phyloP scores from a whole-genome alignment of 2,113 vertebrate species.

The Lagopus leucura region DNA sequence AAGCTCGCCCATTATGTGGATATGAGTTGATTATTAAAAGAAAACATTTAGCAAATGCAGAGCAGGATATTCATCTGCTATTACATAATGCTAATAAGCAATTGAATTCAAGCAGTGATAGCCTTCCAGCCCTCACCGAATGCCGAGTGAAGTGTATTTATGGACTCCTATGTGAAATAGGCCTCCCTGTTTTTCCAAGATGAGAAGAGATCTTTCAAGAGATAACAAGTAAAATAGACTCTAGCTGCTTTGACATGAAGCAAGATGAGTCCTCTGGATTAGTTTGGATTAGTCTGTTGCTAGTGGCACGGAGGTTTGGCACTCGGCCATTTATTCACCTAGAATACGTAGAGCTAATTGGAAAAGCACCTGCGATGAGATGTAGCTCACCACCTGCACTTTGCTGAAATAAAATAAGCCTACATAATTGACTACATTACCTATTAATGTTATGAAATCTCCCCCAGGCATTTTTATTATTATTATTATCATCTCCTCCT shows the following conservation, averaged over 20 bases:
- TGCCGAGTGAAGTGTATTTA: constrained; percentile 15
- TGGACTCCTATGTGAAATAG: background rate
- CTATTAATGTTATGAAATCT: constrained; percentile 69
- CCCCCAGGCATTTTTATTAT: constrained; percentile 48
- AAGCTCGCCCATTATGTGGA: constrained; percentile 45
- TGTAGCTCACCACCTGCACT: constrained; percentile 71
- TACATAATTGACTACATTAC: constrained; percentile 67
- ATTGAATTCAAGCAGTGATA: background rate
- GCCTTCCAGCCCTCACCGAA: background rate
- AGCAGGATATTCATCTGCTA: constrained; percentile 49
- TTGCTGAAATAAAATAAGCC: constrained; percentile 68
- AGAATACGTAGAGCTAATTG: constrained; percentile 69
- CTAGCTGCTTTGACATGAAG: constrained; percentile 54
- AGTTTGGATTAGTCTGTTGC: constrained; percentile 68
- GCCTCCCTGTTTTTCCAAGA: constrained; percentile 47
- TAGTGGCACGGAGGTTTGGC: constrained; percentile 55
- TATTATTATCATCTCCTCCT: background rate
- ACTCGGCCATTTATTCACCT: constrained; percentile 58
- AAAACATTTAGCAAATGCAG: constrained; percentile 73
- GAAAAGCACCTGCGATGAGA: constrained; percentile 68
- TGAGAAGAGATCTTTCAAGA: constrained; percentile 50
- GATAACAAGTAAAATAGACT: constrained; percentile 49
- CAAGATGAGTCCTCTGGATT: constrained; percentile 50
- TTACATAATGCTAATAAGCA: constrained; percentile 63
- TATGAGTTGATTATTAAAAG: constrained; percentile 67